Evolutionary conservation across 1,140 invertebrate species (phyloP), one percentile per base, ranked within the genome.

Genomic region (Platyura marginata): DNA sequence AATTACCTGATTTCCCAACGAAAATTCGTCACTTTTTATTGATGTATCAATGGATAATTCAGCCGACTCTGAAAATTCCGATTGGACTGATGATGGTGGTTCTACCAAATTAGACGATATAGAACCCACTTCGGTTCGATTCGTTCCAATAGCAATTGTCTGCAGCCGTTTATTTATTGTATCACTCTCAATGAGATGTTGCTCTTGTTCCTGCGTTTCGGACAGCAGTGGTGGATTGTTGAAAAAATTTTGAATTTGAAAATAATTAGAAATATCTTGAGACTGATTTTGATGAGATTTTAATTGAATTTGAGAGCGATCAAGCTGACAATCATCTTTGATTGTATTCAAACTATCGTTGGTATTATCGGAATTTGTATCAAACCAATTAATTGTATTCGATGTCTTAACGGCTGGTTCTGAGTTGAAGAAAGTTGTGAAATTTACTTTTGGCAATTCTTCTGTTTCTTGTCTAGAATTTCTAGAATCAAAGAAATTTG

Each of bases 221-320:
- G 36, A 18, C 16, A 38, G 11, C 16, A 50, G 48, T 21, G 58
- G 58, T 19, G 58, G 58, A 52, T 61, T 60, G 40, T 61, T 61
- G 40, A 61, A 61, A 36, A 61, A 61, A 49, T 58, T 58, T 40
- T 60, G 56, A 21, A 60, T 58, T 6, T 25, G 39, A 11, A 21
- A 40, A 40, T 40, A 10, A 39, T 21, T 40, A 2, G 39, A 15
- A 29, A 29, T 13, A 29, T 6, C 6, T 13, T 29, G 25, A 8
- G 25, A 29, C 13, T 29, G 25, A 29, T 13, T 29, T 29, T 29
- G 25, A 8, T 29, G 25, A 29, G 6, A 13, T 29, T 29, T 13
- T 6, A 13, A 6, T 29, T 6, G 25, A 8, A 29, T 13, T 29
- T 29, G 25, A 29, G 13, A 29, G 13, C 13, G 25, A 6, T 29